Evolutionary conservation across 2,888 invertebrate species (phyloP), one percentile per base, ranked within the genome.

Genomic region (Caenorhabditis sp.): DNA sequence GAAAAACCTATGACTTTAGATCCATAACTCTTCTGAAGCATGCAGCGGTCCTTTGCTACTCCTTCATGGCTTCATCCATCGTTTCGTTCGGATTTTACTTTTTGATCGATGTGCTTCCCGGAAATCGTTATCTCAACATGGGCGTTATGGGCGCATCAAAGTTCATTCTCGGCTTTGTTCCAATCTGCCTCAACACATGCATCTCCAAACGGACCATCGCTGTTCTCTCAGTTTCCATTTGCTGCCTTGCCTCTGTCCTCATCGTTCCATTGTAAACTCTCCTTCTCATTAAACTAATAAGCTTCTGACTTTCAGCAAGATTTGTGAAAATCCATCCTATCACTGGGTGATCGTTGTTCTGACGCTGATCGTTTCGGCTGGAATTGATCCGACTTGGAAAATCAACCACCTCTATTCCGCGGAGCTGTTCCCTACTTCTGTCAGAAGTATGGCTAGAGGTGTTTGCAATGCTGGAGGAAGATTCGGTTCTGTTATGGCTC

Each of bases 371-470:
- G 73, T 85, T 13, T 76, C 82, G 0, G 82, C 81, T n/a, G 68
- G 79, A 11, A 76, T 84, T 7, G 88, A 88, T 52, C 88, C 88
- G 2, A 83, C 83, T 1, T 88, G 87, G 87, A 88, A 88, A 66
- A 84, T 88, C 27, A 83, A 78, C 43, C 88, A 88, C 68, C 79
- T 87, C n/a, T 85, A 85, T 61, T 87, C 87, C 5, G 81, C 86
- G 4, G 85, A 86, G 55, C 77, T 86, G 11, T 86, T 86, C 53
- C 85, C 86, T 35, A 83, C 84, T 5, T 73, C 78, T 2, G 78
- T 81, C 5, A 27, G 87, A 37, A 87, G 85, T 46, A 87, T 87
- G 82, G 84, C 86, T 0, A 63, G 87, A 41, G 87, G 83, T 1
- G 55, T 87, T n/a, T 86, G 86, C 61, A 87, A 86, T 56, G 81